phyloP scores from a whole-genome alignment of 2,797 vertebrate genomes.

The Lepus townsendii region DNA sequence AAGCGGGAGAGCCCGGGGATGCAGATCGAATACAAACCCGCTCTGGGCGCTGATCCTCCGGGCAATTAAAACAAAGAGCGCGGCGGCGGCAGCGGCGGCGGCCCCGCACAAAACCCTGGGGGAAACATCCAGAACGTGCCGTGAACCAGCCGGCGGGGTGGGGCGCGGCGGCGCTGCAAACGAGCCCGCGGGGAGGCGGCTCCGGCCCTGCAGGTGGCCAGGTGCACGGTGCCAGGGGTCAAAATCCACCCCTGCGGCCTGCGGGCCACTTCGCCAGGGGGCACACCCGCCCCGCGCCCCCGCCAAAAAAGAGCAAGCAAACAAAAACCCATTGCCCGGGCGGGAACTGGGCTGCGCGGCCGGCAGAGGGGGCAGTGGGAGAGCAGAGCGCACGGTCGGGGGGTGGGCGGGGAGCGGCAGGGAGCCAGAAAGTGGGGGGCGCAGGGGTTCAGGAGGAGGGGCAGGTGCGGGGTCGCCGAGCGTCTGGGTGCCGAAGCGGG shows the following conservation, averaged over 20 bases:
- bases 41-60: conserved; percentile 67
- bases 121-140: conserved; percentile 71
- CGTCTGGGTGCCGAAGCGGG: background rate
- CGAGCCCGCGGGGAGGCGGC: background rate
- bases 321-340: conserved; percentile 66
- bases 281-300: conserved; percentile 51
- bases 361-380: background rate
- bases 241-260: background rate
- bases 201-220: conserved; percentile 76
- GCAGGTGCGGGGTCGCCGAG: background rate
- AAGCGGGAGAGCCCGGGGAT: conserved; percentile 37
- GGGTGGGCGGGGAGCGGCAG: background rate
- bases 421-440: background rate
- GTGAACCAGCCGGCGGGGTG: conserved; percentile 63
- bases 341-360: conserved; percentile 61
- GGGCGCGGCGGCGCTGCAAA: conserved; percentile 30
- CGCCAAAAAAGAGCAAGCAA: background rate
- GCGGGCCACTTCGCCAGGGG: conserved; percentile 63
- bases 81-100: background rate
- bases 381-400: background rate
- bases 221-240: conserved; percentile 77
- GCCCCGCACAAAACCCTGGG: conserved; percentile 69
- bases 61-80: conserved; percentile 83
- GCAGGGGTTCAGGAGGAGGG: background rate
- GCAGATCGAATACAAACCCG: conserved; percentile 69